These are phyloP conservation scores for Vulpes vulpes DNA, from an alignment of 2,113 vertebrate genomes.

Conservation along the genomic window DNA sequence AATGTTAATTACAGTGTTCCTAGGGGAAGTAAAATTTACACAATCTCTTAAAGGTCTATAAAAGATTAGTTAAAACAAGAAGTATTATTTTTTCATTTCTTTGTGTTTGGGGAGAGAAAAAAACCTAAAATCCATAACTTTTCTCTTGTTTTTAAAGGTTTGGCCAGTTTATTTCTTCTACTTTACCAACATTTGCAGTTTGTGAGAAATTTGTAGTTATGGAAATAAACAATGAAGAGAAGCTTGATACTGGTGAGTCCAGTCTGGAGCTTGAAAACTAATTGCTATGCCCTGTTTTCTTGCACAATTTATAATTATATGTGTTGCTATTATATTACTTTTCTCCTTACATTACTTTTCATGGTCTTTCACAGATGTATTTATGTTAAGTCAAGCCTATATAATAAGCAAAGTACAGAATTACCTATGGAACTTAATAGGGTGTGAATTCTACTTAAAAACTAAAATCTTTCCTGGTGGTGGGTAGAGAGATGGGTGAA, in stretches of 20 bases:
- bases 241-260: conserved; percentile 93
- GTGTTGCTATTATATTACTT: background rate
- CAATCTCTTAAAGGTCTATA: background rate
- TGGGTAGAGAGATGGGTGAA: background rate
- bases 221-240: conserved; percentile 97
- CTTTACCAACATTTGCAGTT: conserved; percentile 97
- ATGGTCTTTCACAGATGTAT: background rate
- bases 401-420: background rate
- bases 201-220: conserved; percentile 99
- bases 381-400: background rate
- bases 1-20: background rate
- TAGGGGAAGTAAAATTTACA: background rate
- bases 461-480: background rate
- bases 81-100: background rate
- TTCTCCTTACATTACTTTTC: background rate
- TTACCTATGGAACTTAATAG: background rate
- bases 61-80: background rate
- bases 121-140: conserved; percentile 50
- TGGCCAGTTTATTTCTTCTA: conserved; percentile 98
- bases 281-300: background rate
- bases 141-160: conserved; percentile 88
- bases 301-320: background rate
- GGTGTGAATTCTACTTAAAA: conserved; percentile 30
- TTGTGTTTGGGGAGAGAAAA: conserved; percentile 18
- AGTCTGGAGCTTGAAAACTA: background rate